Evolutionary conservation across 1,140 invertebrate genomes (phyloP), one percentile per base, ranked within the genome.

Genomic region (Periplaneta americana): DNA sequence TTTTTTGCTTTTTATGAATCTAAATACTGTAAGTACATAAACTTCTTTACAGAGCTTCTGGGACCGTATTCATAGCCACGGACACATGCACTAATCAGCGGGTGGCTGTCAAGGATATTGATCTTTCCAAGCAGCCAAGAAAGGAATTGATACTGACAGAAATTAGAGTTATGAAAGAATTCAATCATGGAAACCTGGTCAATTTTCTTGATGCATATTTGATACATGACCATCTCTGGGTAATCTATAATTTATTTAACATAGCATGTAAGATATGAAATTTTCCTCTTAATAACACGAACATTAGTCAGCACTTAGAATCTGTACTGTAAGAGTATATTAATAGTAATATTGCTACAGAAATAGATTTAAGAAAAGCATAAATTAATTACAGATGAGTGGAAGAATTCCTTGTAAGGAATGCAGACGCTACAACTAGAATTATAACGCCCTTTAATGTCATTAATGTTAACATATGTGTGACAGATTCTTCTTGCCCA

Each of bases 21-120:
- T n/a, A n/a, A n/a, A n/a, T n/a, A n/a, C n/a, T n/a, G n/a, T n/a
- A n/a, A n/a, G n/a, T n/a, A n/a, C n/a, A n/a, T n/a, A n/a, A n/a
- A n/a, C n/a, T n/a, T n/a, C n/a, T 75, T 83, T 85, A 11, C 81
- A 88, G 88, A 66, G 95, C 95, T 75, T 96, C 96, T 33, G 98
- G 98, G 75, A 96, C 95, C 66, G 98, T 99, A 6, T 98, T 96
- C 87, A 97, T 96, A 82, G 97, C 97, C 0, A 93, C 92, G 39
- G 96, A 98, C 88, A 91, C 93, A 66, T 91, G 92, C 37, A 94
- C 93, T 34, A 92, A 93, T 75, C 90, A 94, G 17, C 93, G 93
- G 88, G 97, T 99, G 11, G 98, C 98, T 10, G 96, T 99, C 80
- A 99, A 99, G 89, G 96, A 98, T 85, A 99, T 99, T 88, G 97